phyloP scores from a whole-genome alignment of 2,888 invertebrate genomes.

The Onthophagus sagittarius region DNA sequence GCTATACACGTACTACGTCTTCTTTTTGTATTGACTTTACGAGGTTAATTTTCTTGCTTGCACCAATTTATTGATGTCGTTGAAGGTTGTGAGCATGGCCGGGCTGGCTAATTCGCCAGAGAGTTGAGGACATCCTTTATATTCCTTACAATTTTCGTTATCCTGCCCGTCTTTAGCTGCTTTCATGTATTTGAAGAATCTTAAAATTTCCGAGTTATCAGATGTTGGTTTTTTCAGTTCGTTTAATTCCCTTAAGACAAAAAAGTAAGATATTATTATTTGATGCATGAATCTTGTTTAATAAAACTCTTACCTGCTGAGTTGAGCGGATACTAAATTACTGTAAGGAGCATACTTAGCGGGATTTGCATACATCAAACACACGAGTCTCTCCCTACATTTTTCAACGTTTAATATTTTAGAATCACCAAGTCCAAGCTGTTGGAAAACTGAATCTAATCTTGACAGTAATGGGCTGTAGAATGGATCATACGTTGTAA shows the following conservation, averaged over 20 bases:
- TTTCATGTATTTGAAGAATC: slow-evolving; percentile 89
- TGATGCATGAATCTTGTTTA: background rate
- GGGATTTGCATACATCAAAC: slow-evolving; percentile 84
- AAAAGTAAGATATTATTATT: background rate
- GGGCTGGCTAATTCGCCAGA: slow-evolving; percentile 65
- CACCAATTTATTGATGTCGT: slow-evolving; percentile 84
- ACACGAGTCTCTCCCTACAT: slow-evolving; percentile 79
- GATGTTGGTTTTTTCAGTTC: slow-evolving; percentile 80
- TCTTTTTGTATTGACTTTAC: background rate
- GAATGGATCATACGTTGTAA: slow-evolving; percentile 86
- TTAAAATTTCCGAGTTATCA: slow-evolving; percentile 80
- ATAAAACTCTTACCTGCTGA: slow-evolving; percentile 64
- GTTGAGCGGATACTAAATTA: slow-evolving; percentile 81
- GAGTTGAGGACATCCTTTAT: slow-evolving; percentile 61
- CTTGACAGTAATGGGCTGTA: slow-evolving; percentile 82
- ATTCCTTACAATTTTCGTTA: slow-evolving; percentile 67
- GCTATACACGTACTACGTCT: slow-evolving; percentile 12
- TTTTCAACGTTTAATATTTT: slow-evolving; percentile 58
- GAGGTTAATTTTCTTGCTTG: slow-evolving; percentile 65
- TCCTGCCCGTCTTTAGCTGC: slow-evolving; percentile 86
- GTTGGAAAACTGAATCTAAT: slow-evolving; percentile 78
- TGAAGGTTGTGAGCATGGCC: slow-evolving; percentile 81
- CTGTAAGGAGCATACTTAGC: slow-evolving; percentile 87
- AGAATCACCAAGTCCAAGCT: slow-evolving; percentile 58
- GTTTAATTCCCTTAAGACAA: slow-evolving; percentile 72